Evolutionary conservation across 2,113 vertebrate genomes (phyloP), one percentile per base, ranked within the genome.

Genomic region (Mustela nigripes): DNA sequence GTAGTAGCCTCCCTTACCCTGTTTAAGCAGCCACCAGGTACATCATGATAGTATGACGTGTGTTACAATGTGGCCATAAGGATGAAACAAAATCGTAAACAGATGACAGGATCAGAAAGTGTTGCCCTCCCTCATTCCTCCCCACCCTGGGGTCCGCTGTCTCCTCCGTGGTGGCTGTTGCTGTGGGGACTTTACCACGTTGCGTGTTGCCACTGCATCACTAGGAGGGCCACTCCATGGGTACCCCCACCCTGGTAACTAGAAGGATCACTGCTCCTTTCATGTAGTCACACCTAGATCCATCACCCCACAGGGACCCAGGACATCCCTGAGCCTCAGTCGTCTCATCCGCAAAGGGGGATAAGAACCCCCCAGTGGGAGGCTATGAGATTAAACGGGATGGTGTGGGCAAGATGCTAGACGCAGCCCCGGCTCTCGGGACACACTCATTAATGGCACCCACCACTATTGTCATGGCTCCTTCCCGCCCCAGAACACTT

Each of bases 191-290:
- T 45, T 10, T 7, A 4, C 19, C 5, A 53, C 3, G 1, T 22
- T 9, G 5, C 1, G 0, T 19, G 63, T 8, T 22, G 42, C 14
- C 63, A 11, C 7, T 9, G 48, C 19, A 15, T 39, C 3, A 1
- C 28, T 1, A 31, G 18, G 4, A 48, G 67, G 36, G 3, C 48
- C 24, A 0, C 45, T 4, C 0, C 0, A 0, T 2, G 0, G 15
- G 8, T 14, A 14, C n/a, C 19, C 19, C 11, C 10, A 1, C 58
- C 31, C 5, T 11, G 19, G 56, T 21, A 6, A 74, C 82, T 24
- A 28, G 15, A 31, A 50, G 89, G 4, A 3, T 21, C 88, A 15
- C 45, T 16, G 14, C 36, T 18, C 0, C 7, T 48, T 50, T 28
- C 22, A 45, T 24, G 48, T 39, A 7, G 45, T 24, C 31, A 82